Evolutionary conservation across 2,113 vertebrate genomes (phyloP), one percentile per base, ranked within the genome.

Genomic region (Condylura cristata): DNA sequence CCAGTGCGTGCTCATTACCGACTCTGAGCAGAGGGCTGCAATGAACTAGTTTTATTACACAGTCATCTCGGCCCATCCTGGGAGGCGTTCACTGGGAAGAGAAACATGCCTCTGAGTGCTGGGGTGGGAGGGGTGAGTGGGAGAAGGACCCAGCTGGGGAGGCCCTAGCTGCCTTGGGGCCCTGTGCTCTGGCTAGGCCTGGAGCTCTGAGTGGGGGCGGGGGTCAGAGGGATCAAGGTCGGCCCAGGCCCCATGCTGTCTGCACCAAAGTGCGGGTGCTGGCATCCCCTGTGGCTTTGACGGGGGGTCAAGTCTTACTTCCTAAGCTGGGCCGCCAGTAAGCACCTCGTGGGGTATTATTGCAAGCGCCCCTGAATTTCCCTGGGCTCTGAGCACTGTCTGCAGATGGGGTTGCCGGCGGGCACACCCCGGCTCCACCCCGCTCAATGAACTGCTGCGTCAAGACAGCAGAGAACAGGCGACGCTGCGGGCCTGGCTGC

Each of bases 41-140:
- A 97, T 78, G 95, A 96, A 89, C 86, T 10, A 0, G 9, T 93
- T 97, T 96, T 97, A 96, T 96, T 97, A 46, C 95, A 81, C 37
- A 93, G 83, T 95, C 80, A 92, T 71, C 96, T 91, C 74, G 66
- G 84, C 94, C 95, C 79, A 37, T 91, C 86, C 17, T 90, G 26
- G 32, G 66, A 86, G 80, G 66, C 65, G 89, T 94, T 96, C 96
- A 80, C 0, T 12, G 83, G 97, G 70, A 71, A 94, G 0, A 56
- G 68, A 92, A 90, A 44, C 79, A 48, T 39, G 17, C 28, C 32
- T 41, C 58, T 8, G 11, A 26, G 63, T 46, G 37, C 28, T 81
- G 56, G n/a, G 34, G 34, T 4, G 58, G 20, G 63, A 71, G 44
- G 63, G 16, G 30, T 18, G 22, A 26, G 8, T 14, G 41, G 14